Percentiles rank a stretch among this genome's conserved stretches.
These are phyloP conservation scores for Coregonus suidteri DNA, from an alignment of 2,797 vertebrate species.

Conservation along the genomic window DNA sequence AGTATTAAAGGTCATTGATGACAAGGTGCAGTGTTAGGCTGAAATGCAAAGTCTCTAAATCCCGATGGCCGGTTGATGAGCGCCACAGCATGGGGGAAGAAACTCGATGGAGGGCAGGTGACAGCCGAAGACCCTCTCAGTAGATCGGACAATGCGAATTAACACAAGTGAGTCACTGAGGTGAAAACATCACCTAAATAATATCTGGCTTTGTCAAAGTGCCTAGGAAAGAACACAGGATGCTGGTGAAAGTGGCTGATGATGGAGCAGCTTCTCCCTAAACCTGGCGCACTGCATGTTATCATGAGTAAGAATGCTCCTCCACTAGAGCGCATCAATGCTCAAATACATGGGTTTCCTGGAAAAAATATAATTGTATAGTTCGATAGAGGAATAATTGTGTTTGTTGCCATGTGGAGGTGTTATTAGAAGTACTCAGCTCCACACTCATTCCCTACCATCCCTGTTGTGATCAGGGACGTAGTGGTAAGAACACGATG, in stretches of 20 bases:
- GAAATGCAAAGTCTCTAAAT: no score
- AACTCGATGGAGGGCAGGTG: no score
- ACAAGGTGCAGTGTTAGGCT: no score
- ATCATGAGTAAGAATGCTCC: slow-evolving; percentile 55
- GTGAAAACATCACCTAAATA: slow-evolving; percentile 49
- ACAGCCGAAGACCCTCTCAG: no score
- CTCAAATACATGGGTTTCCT: slow-evolving; percentile 60
- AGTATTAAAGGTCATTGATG: no score
- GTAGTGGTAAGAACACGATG: no score
- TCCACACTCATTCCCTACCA: not conserved
- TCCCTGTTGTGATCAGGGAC: not conserved
- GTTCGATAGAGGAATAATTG: slow-evolving; percentile 60
- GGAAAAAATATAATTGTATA: slow-evolving; percentile 59
- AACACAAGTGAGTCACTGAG: slow-evolving; percentile 41
- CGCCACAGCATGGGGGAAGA: no score
- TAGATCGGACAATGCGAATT: not conserved
- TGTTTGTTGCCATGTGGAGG: slow-evolving; percentile 58
- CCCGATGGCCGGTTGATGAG: no score
- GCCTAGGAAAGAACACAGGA: slow-evolving; percentile 48
- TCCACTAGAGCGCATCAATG: slow-evolving; percentile 50
- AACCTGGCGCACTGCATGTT: slow-evolving; percentile 55
- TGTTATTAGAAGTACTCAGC: not conserved
- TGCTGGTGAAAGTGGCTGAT: slow-evolving; percentile 41
- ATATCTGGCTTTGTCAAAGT: slow-evolving; percentile 51
- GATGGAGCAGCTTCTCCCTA: slow-evolving; percentile 29